Evolutionary conservation across 92 coral and sea anemone species (phyloP), one percentile per base, ranked within the genome.

Genomic region (Desmophyllum pertusum): DNA sequence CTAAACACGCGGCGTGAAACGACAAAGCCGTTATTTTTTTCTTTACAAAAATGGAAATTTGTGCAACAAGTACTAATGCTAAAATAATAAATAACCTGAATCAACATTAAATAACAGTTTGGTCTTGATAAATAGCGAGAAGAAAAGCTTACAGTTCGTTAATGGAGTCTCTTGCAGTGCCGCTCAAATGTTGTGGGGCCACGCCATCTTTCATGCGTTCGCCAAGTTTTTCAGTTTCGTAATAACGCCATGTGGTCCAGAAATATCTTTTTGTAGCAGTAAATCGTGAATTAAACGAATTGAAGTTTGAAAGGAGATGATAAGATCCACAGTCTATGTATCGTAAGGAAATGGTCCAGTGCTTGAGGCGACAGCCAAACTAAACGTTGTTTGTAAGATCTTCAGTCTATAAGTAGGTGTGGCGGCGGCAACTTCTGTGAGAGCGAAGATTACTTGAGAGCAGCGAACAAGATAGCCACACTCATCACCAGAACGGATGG

Each of bases 121-220:
- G 4, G 29, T 52, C 10, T 29, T 10, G 38, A 31, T 0, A 80
- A 82, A 38, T 81, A 53, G 37, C 38, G 64, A 67, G 17, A 70
- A 11, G 4, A 42, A 80, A 59, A 27, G 79, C 79, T 71, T 71
- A 82, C 86, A 72, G 76, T 67, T 69, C 39, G 29, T n/a, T n/a
- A 19, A 3, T 46, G 85, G n/a, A n/a, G 52, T 46, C 64, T 82
- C 61, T 81, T 71, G 79, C 61, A 80, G 35, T 19, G 65, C 52
- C 67, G 57, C 13, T 19, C 10, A 21, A 29, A 9, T 30, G 63
- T 18, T 33, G 77, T 53, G 19, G 46, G 36, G 71, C 81, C 87
- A 66, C 87, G 87, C 72, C 87, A 73, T 74, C 55, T 73, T n/a
- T 61, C 73, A 59, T 43, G 87, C 81, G 80, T n/a, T 65, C 81